phyloP scores from a whole-genome alignment of 1,140 invertebrate genomes.

The Palaemon carinicauda region DNA sequence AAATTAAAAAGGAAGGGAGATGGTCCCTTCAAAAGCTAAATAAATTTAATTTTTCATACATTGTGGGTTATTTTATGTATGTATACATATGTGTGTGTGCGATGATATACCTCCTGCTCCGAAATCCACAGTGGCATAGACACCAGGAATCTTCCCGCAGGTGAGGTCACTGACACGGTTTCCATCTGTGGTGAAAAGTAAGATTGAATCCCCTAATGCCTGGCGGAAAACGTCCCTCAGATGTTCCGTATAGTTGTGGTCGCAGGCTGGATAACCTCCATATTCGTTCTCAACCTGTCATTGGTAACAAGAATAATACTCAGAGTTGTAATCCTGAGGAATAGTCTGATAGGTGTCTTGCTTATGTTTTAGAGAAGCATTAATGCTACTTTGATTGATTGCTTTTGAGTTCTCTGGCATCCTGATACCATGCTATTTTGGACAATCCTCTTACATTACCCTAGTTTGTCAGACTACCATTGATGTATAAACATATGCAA shows the following conservation, averaged over 20 bases:
- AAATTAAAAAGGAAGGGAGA: no score
- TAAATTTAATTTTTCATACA: no score
- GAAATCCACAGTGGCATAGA: constrained; percentile 71
- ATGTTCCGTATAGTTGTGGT: constrained; percentile 74
- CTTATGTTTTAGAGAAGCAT: no score
- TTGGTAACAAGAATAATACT: neutral
- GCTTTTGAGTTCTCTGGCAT: no score
- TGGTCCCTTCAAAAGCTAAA: no score
- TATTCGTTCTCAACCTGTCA: constrained; percentile 92
- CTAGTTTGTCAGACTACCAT: no score
- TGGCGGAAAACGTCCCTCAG: constrained; percentile 72
- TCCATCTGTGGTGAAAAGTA: constrained; percentile 85
- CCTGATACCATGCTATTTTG: no score
- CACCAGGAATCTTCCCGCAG: constrained; percentile 73
- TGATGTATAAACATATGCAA: no score
- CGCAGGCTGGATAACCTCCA: constrained; percentile 81
- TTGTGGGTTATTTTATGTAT: no score
- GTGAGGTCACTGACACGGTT: constrained; percentile 64
- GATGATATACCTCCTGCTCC: neutral
- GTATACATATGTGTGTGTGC: neutral
- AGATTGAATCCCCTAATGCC: constrained; percentile 73
- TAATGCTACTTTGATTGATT: no score
- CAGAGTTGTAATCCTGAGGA: neutral
- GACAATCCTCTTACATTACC: no score
- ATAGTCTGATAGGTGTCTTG: no score